Conservation (phyloP, 2,888 invertebrate genomes). For the Lagria hirta region DNA sequence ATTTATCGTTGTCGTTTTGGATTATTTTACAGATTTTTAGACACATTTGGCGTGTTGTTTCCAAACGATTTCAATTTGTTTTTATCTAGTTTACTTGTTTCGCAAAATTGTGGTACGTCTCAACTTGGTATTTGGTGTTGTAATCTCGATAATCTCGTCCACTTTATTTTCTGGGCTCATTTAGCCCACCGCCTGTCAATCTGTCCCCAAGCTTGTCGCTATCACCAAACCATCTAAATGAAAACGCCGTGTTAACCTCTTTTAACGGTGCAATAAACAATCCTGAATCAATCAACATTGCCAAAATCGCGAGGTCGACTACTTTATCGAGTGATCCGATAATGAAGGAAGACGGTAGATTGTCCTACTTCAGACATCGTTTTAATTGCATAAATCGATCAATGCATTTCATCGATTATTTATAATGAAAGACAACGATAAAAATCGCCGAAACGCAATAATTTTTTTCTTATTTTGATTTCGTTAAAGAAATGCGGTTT, state of each 20-base stretch:
- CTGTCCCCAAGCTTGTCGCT: no score
- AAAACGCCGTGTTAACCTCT: constrained; percentile 19
- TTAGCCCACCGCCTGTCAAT: no score
- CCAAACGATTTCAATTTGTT: no score
- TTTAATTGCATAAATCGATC: constrained; percentile 18
- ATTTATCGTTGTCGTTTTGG: no score
- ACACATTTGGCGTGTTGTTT: no score
- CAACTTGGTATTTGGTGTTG: no score
- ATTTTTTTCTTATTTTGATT: constrained; percentile 4
- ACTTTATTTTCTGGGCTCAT: no score
- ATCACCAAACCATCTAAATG: constrained; percentile 22
- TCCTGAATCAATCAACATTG: constrained; percentile 21
- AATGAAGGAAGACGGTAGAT: constrained; percentile 23
- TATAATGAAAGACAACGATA: constrained; percentile 14
- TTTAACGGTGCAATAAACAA: constrained; percentile 23
- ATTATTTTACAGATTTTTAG: no score
- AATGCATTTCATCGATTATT: constrained; percentile 14
- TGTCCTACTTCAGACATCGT: constrained; percentile 20
- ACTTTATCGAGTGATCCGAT: constrained; percentile 18
- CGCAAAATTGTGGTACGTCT: no score
- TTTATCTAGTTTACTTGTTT: no score
- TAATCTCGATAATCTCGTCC: no score
- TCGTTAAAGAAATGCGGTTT: constrained; percentile 15
- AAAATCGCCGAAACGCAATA: constrained; percentile 12
- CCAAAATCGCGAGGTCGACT: constrained; percentile 25